phyloP scores from a whole-genome alignment of 2,797 vertebrate species.

The Oophaga sylvatica region DNA sequence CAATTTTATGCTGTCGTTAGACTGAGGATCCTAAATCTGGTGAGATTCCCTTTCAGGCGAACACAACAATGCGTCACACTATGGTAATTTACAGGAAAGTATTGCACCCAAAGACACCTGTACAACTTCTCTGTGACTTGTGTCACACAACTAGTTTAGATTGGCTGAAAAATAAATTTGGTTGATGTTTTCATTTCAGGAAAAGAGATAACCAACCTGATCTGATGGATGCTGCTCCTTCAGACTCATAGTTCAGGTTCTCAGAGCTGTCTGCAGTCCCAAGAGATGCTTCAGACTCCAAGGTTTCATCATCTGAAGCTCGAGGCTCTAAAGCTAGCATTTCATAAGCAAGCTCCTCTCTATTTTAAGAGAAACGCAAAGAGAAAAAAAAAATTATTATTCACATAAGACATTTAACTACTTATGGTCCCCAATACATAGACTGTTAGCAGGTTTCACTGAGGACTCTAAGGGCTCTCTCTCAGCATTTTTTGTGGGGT shows the following conservation, averaged over 20 bases:
- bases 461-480: too few species aligned
- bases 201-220: slow-evolving; percentile 75
- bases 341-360: slow-evolving; percentile 93
- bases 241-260: slow-evolving; percentile 91
- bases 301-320: slow-evolving; percentile 94
- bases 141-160: neutral
- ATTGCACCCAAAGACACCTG: too few species aligned
- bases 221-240: slow-evolving; percentile 84
- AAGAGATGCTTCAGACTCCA: slow-evolving; percentile 96
- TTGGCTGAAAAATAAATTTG: neutral
- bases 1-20: too few species aligned
- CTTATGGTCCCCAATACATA: too few species aligned
- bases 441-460: too few species aligned
- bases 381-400: neutral
- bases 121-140: too few species aligned
- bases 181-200: neutral
- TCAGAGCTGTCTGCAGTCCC: slow-evolving; percentile 96
- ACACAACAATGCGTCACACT: too few species aligned
- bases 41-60: too few species aligned
- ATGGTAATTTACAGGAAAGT: too few species aligned
- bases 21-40: too few species aligned
- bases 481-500: too few species aligned
- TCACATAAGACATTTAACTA: neutral
- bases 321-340: slow-evolving; percentile 93
- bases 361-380: neutral